These are phyloP conservation scores for Leptinotarsa undecemlineata DNA, from an alignment of 1,140 invertebrate species.

Conservation along the genomic window DNA sequence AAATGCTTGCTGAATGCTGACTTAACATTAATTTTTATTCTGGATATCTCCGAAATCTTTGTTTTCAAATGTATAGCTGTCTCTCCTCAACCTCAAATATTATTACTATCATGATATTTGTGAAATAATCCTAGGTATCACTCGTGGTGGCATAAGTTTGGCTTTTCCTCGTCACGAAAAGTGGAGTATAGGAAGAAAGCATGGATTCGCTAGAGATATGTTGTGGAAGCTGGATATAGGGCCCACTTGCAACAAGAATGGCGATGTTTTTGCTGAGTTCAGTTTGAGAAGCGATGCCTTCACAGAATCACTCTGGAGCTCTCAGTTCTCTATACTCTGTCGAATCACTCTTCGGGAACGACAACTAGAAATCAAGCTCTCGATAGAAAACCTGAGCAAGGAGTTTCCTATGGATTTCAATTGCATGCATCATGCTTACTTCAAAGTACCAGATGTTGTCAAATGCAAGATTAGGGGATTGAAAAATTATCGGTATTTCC, in stretches of 20 bases:
- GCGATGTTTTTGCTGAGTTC: constrained; percentile 32
- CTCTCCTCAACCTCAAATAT: no score
- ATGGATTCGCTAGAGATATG: constrained; percentile 40
- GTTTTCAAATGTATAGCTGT: no score
- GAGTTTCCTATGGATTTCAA: constrained; percentile 34
- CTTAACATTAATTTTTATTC: no score
- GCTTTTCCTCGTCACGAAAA: constrained; percentile 37
- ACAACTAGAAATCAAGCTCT: constrained; percentile 22
- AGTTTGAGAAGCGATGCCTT: constrained; percentile 27
- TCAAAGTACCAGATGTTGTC: constrained; percentile 32
- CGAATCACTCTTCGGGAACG: constrained; percentile 11
- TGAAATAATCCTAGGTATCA: not conserved
- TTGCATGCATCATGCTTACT: constrained; percentile 29
- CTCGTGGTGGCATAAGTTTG: constrained; percentile 39
- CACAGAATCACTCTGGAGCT: constrained; percentile 40
- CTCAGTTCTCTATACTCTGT: constrained; percentile 33
- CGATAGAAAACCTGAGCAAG: constrained; percentile 30
- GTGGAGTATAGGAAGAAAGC: constrained; percentile 36
- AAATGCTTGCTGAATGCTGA: no score
- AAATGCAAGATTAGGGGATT: constrained; percentile 26
- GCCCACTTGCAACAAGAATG: constrained; percentile 21
- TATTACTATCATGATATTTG: not conserved
- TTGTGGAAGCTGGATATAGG: constrained; percentile 35
- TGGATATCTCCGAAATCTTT: no score
- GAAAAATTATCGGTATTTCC: not conserved